Percentiles rank a stretch among this genome's conserved stretches.
Conservation (phyloP, 1,140 invertebrate species). For the Camponotus pennsylvanicus region DNA sequence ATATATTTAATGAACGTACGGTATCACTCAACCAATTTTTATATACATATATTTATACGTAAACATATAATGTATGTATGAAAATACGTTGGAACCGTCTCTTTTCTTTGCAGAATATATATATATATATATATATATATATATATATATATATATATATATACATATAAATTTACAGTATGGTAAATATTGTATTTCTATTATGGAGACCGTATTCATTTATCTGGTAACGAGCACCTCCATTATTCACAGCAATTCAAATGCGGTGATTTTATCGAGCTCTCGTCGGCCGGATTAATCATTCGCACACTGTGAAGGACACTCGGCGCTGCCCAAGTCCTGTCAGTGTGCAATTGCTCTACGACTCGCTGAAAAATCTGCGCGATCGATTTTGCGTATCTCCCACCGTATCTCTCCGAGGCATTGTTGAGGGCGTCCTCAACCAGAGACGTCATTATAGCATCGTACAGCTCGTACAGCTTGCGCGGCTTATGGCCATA, state of each 20-base stretch:
- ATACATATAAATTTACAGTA: background rate
- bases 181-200: background rate
- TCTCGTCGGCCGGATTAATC: background rate
- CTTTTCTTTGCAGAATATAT: background rate
- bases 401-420: background rate
- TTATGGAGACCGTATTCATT: background rate
- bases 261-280: background rate
- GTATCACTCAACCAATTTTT: background rate
- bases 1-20: background rate
- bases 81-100: background rate
- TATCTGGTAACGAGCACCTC: background rate
- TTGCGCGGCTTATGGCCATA: constrained; percentile 29
- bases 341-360: background rate
- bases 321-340: background rate
- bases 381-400: constrained; percentile 24
- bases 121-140: background rate
- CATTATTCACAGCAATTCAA: constrained; percentile 22
- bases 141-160: background rate
- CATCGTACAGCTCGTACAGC: constrained; percentile 1
- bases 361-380: background rate
- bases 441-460: constrained; percentile 21
- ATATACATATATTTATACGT: background rate
- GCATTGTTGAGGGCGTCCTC: background rate
- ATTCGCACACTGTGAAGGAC: background rate
- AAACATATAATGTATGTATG: background rate